These are phyloP conservation scores for Florisuga fusca DNA, from an alignment of 2,797 vertebrate genomes.

Conservation along the genomic window DNA sequence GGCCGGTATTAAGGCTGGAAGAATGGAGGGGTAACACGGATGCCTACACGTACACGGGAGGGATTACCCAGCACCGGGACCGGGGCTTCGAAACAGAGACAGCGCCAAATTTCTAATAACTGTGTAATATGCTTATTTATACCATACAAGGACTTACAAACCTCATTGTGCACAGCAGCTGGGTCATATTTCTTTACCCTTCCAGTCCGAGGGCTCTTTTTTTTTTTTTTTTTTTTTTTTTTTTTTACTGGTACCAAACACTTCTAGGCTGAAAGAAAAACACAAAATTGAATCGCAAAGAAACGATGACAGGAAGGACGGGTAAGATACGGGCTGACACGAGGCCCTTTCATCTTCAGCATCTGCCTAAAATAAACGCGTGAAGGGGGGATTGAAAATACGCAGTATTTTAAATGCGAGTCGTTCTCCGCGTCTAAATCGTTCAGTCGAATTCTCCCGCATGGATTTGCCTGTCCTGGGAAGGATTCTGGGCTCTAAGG, in stretches of 20 bases:
- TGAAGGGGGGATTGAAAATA: background rate
- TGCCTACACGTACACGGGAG: background rate
- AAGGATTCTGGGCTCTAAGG: background rate
- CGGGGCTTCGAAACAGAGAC: conserved; percentile 22
- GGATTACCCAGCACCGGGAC: conserved; percentile 27
- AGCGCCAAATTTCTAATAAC: conserved; percentile 63
- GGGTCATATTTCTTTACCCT: conserved; percentile 62
- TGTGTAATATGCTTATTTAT: conserved; percentile 69
- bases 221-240: too few relatives aligned
- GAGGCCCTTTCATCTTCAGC: conserved; percentile 8
- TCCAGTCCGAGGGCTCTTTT: conserved; percentile 54
- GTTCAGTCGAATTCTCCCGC: background rate
- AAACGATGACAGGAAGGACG: conserved; percentile 40
- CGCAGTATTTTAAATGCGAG: background rate
- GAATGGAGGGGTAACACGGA: background rate
- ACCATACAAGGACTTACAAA: conserved; percentile 71
- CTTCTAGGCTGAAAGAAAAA: conserved; percentile 56
- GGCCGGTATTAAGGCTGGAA: conserved; percentile 1
- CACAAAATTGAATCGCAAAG: conserved; percentile 48
- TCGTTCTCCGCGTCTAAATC: background rate
- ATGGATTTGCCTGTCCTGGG: background rate
- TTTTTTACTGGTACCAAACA: conserved; percentile 34
- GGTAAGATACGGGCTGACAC: conserved; percentile 41
- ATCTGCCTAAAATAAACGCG: conserved; percentile 29
- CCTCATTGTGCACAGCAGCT: conserved; percentile 65